These are phyloP conservation scores for Hypsibius dujardini DNA, from an alignment of 1,140 invertebrate genomes.

Conservation along the genomic window DNA sequence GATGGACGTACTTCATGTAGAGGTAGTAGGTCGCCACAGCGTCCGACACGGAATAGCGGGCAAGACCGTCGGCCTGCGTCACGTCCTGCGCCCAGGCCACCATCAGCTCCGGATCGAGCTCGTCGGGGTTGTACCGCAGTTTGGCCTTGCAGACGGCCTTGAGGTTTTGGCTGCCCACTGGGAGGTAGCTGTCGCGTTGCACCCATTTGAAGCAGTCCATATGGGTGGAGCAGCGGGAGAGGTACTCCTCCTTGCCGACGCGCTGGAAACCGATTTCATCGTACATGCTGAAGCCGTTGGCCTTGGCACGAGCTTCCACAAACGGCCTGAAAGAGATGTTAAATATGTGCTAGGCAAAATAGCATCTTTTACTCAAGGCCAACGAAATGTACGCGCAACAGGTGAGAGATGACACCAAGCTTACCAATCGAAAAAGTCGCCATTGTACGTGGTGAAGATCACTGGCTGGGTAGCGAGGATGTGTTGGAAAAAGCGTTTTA, in stretches of 20 bases:
- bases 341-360: constrained; percentile 16
- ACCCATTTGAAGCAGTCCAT: constrained; percentile 99
- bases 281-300: constrained; percentile 74
- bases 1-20: too few species aligned
- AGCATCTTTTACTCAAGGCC: background rate
- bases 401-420: constrained; percentile 17
- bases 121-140: constrained; percentile 86
- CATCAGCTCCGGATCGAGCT: constrained; percentile 97
- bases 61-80: too few species aligned
- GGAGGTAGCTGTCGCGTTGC: constrained; percentile 83
- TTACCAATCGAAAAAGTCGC: constrained; percentile 94
- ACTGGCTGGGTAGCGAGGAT: constrained; percentile 83
- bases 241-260: constrained; percentile 65
- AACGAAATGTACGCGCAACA: background rate
- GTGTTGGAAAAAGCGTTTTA: constrained; percentile 85
- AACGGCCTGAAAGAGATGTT: constrained; percentile 50
- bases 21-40: too few species aligned
- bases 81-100: too few species aligned
- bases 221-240: constrained; percentile 68
- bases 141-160: constrained; percentile 83
- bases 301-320: constrained; percentile 74
- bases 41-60: too few species aligned
- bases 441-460: constrained; percentile 95
- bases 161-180: constrained; percentile 86
- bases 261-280: constrained; percentile 74